Evolutionary conservation across 2,888 invertebrate genomes (phyloP), one percentile per base, ranked within the genome.

Genomic region (Cordylochernes scorpioides): DNA sequence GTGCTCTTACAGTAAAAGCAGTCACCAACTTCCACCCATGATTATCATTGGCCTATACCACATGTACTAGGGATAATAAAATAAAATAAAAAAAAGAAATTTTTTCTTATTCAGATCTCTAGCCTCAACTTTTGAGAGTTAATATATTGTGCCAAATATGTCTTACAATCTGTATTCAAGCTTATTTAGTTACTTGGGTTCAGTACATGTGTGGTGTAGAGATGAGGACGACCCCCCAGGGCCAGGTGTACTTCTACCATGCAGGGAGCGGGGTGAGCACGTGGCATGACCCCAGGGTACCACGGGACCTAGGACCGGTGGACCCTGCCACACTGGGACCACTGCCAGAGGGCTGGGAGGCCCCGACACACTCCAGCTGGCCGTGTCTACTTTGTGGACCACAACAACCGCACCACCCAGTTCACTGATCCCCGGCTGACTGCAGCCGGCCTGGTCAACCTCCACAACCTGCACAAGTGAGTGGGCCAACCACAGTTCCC

Each of bases 221-320:
- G 57, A 73, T 88, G 65, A 66, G 88, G 42, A 88, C 82, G 32
- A 91, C 88, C 1, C 73, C 74, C 33, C 88, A 88, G 54, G 91
- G 91, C 2, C 88, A 91, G 52, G 86, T 91, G 25, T 91, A 88
- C 58, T 91, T 88, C 60, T 78, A 77, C 58, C 84, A 91, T 57
- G 68, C 70, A 35, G 68, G 70, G 27, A 74, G 74, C n/a, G 86
- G 86, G 19, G 72, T 78, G 17, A 82, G 80, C 15, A 86, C 86
- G 19, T 88, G 88, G 88, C 86, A 91, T 57, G 88, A 91, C 61
- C 91, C 91, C 7, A 64, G 86, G 41, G 80, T 91, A 45, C 86
- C 88, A 5, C 65, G 69, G 39, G 77, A 78, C 54, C 58, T 46
- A 16, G 34, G 42, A 5, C 39, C 39, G 7, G 35, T 44, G n/a